These are phyloP conservation scores for Drosophila lowei DNA, from an alignment of 1,140 invertebrate genomes.

Conservation along the genomic window DNA sequence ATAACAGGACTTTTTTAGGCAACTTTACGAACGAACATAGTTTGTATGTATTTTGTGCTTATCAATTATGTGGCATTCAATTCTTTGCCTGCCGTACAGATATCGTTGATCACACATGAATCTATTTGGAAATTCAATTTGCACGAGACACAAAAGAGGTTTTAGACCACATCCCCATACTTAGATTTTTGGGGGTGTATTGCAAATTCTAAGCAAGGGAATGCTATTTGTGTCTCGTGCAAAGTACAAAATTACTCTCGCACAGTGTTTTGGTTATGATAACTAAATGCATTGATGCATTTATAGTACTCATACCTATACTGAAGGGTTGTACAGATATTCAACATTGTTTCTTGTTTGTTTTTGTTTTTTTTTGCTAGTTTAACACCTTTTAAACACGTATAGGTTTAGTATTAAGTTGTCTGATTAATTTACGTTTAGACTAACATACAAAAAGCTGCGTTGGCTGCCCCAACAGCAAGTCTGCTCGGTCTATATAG, in stretches of 20 bases:
- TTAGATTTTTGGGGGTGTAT: too few relatives aligned
- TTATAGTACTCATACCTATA: conserved; percentile 34
- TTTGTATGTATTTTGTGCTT: conserved; percentile 39
- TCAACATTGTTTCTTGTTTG: conserved; percentile 21
- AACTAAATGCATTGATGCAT: conserved; percentile 56
- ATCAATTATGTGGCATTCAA: conserved; percentile 47
- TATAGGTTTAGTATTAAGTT: conserved; percentile 22
- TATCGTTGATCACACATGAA: conserved; percentile 24
- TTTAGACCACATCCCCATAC: too few relatives aligned
- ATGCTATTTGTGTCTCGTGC: too few relatives aligned
- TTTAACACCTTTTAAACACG: conserved; percentile 23
- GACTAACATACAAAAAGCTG: conserved; percentile 46
- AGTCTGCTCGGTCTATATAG: conserved; percentile 12
- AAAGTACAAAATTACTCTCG: too few relatives aligned
- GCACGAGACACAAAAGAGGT: too few relatives aligned
- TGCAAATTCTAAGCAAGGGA: too few relatives aligned
- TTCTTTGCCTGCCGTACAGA: conserved; percentile 44
- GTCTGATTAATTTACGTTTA: conserved; percentile 33
- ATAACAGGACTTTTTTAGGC: too few relatives aligned
- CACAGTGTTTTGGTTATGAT: conserved; percentile 41
- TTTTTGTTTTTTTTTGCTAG: conserved; percentile 23
- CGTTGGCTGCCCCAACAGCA: neutral
- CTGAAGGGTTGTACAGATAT: conserved; percentile 26
- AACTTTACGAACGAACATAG: conserved; percentile 16
- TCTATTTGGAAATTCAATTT: too few relatives aligned